These are phyloP conservation scores for Petromus typicus DNA, from an alignment of 2,113 vertebrate species.

Conservation along the genomic window DNA sequence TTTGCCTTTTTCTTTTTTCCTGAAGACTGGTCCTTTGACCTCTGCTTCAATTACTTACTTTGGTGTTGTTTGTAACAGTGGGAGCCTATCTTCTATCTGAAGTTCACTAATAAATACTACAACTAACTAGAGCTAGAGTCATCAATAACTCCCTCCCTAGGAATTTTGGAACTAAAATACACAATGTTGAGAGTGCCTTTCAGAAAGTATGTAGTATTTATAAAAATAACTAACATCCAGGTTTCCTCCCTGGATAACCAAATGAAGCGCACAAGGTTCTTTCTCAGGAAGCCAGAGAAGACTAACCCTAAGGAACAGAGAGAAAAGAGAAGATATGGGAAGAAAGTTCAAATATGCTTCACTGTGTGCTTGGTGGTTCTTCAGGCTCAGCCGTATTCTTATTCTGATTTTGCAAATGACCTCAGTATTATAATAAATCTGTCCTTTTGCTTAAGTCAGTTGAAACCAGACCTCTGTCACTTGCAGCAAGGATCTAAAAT, in stretches of 20 bases:
- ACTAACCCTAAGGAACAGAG: too few relatives aligned
- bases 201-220: background rate
- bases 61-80: background rate
- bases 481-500: background rate
- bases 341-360: background rate
- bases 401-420: background rate
- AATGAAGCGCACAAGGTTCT: background rate
- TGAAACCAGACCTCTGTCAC: constrained; percentile 1
- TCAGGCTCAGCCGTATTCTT: background rate
- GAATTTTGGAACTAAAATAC: background rate
- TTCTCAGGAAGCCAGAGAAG: background rate
- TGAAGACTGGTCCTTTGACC: background rate
- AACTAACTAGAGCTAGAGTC: background rate
- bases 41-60: background rate
- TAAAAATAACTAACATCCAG: background rate
- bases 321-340: background rate
- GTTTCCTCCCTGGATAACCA: background rate
- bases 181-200: background rate
- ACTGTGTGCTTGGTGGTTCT: background rate
- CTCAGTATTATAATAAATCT: background rate
- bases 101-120: background rate
- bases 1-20: background rate
- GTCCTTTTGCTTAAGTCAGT: background rate
- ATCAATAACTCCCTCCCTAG: background rate
- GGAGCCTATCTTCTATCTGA: background rate